Evolutionary conservation across 2,113 vertebrate species (phyloP), one percentile per base, ranked within the genome.

Genomic region (Silurus meridionalis): DNA sequence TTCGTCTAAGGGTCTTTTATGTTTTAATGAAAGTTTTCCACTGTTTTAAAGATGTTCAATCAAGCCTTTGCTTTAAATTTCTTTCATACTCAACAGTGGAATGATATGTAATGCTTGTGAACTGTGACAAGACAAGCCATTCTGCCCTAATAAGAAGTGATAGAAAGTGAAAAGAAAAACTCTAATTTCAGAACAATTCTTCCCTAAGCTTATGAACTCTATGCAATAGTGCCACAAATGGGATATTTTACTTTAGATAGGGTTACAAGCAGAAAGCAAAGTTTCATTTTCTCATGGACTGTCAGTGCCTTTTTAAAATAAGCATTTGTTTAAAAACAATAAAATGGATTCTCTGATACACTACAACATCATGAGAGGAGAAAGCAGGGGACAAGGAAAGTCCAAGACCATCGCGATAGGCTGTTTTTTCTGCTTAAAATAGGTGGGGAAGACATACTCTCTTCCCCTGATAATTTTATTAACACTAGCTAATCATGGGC

Each of bases 251-350:
- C 28, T 66, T 83, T 69, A 72, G 64, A 28, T 10, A 48, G n/a
- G 37, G 19, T 85, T 88, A 53, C 23, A 82, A 23, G 57, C 83
- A 79, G 52, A 88, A 82, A 71, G n/a, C 4, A 19, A 17, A 58
- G 63, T 80, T 37, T 15, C 48, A 67, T 77, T 80, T 88, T 86
- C 85, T 89, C 85, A 88, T 75, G 69, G 77, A 48, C 78, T 82
- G 72, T 63, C 72, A 83, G 52, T 80, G 57, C 61, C 61, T 83
- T 82, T 83, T 71, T 72, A 74, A n/a, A 55, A 61, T 37, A 37
- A 37, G 37, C 37, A 37, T 37, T 37, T 37, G 37, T 37, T 37
- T 37, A 37, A 37, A 37, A 37, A 37, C 37, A 37, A 37, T 37
- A 37, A 75, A 75, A 75, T 6, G 53, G 55, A 89, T 88, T 28